Evolutionary conservation across 1,140 invertebrate species (phyloP).

Genomic region (Ditylenchus dipsaci): DNA sequence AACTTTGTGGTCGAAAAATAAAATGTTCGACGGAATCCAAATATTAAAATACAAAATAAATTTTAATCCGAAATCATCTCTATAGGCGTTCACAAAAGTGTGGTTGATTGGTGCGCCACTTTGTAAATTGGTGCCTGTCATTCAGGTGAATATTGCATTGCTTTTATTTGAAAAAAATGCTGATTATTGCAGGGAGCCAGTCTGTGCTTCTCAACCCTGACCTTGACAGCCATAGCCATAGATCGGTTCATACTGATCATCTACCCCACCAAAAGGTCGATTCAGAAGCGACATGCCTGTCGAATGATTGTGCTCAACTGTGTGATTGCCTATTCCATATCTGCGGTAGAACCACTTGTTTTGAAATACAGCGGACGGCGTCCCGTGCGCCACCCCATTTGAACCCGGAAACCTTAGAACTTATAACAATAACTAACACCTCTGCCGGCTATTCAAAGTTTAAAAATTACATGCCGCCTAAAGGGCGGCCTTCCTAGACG

Average conservation of each 20-base stretch:
- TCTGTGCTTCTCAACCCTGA: constrained; percentile 55
- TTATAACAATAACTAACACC: no score
- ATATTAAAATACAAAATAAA: background rate
- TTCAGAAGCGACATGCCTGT: constrained; percentile 49
- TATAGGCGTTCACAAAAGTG: constrained; percentile 50
- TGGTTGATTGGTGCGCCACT: constrained; percentile 54
- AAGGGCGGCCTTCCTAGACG: no score
- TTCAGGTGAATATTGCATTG: constrained; percentile 29
- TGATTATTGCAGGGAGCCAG: constrained; percentile 39
- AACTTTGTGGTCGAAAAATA: no score
- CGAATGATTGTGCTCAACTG: constrained; percentile 46
- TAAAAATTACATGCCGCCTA: no score
- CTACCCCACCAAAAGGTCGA: constrained; percentile 53
- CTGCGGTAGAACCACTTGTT: background rate
- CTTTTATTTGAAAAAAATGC: background rate
- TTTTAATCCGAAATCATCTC: constrained; percentile 3
- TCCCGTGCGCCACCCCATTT: background rate
- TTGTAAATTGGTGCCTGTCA: constrained; percentile 46
- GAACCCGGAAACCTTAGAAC: no score
- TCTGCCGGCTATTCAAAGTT: no score
- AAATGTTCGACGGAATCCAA: background rate
- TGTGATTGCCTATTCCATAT: constrained; percentile 29
- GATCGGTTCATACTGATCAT: constrained; percentile 56
- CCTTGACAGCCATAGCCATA: constrained; percentile 55
- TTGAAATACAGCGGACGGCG: background rate